phyloP scores from a whole-genome alignment of 2,797 vertebrate genomes.

The Leontocebus nigricollis region DNA sequence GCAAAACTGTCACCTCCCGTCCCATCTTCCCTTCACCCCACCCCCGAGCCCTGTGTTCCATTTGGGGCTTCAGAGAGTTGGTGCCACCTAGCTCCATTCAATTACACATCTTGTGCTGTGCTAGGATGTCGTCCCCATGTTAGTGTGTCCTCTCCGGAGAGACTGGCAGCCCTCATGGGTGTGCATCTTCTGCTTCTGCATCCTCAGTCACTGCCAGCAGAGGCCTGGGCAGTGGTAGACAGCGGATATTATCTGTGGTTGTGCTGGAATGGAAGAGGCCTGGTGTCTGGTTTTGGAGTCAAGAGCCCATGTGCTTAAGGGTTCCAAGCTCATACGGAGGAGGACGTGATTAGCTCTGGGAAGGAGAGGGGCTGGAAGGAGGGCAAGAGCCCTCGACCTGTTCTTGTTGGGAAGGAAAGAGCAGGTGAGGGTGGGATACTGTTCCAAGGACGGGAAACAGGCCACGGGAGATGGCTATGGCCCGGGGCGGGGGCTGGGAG shows the following conservation, averaged over 20 bases:
- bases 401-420: neutral
- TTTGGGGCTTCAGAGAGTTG: neutral
- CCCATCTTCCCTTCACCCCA: neutral
- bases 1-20: neutral
- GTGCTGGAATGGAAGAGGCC: neutral
- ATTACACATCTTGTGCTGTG: neutral
- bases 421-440: neutral
- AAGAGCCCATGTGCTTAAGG: neutral
- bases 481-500: rapidly evolving
- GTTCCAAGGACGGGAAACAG: neutral
- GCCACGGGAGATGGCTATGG: neutral
- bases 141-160: rapidly evolving
- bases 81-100: neutral
- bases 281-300: neutral
- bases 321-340: neutral
- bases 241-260: neutral
- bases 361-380: neutral
- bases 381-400: no score
- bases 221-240: neutral
- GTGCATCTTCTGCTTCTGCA: neutral
- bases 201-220: neutral
- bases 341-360: neutral
- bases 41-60: neutral
- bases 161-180: neutral
- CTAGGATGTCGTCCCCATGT: neutral